Conservation (phyloP, 2,797 vertebrate species). For the Myripristis jacobus region DNA sequence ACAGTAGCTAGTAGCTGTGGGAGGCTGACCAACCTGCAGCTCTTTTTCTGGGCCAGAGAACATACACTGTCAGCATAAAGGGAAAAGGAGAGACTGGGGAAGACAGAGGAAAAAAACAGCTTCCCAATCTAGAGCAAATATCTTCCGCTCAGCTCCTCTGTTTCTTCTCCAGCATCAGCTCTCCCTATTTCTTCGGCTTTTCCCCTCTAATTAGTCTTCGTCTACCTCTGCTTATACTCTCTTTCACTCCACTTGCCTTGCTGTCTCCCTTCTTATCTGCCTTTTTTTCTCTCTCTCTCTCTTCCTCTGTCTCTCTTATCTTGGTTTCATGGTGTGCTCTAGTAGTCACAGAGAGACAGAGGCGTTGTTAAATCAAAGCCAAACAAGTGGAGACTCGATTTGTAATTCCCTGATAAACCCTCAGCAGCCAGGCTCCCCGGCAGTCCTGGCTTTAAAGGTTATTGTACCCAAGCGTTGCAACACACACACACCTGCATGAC, state of each 20-base stretch:
- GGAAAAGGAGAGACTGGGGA: constrained; percentile 3
- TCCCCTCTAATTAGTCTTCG: constrained; percentile 31
- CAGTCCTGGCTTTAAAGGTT: constrained; percentile 40
- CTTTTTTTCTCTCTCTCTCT: constrained; percentile 7
- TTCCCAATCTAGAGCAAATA: constrained; percentile 5
- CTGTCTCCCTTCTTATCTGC: constrained; percentile 23
- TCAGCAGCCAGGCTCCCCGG: constrained; percentile 22
- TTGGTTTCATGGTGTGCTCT: constrained; percentile 6
- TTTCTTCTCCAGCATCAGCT: background rate
- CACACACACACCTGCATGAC: constrained; percentile 58
- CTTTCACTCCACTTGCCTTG: constrained; percentile 1
- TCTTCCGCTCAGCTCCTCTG: constrained; percentile 3
- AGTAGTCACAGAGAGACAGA: constrained; percentile 17
- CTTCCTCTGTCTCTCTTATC: constrained; percentile 37
- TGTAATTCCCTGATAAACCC: constrained; percentile 36
- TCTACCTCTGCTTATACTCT: constrained; percentile 22
- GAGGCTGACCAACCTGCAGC: constrained; percentile 50
- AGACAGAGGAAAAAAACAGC: constrained; percentile 15
- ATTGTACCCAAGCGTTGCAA: constrained; percentile 40
- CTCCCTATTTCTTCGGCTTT: background rate
- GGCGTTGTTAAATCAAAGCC: constrained; percentile 45
- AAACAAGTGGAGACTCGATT: constrained; percentile 59
- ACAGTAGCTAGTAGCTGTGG: constrained; percentile 35
- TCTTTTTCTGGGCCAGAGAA: constrained; percentile 41
- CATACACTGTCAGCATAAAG: constrained; percentile 45